Evolutionary conservation across 2,113 vertebrate species (phyloP), one percentile per base, ranked within the genome.

Genomic region (Macheiramphus alcinus): DNA sequence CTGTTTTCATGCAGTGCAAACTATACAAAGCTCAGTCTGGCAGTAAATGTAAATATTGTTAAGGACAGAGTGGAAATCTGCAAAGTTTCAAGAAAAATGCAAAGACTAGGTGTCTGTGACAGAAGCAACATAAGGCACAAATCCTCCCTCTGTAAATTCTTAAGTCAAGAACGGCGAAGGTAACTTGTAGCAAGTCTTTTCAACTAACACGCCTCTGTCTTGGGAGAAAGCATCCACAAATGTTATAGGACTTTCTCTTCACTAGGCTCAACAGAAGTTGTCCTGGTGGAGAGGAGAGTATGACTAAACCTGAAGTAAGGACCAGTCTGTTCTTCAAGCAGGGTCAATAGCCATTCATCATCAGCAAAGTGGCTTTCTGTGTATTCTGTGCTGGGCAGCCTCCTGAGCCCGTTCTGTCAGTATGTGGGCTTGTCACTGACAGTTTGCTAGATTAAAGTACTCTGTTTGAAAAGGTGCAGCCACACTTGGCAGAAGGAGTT

Each of bases 401-500:
- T 90, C 80, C 62, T 16, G 87, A 89, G 91, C 73, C 78, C 0
- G 0, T 66, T 71, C 72, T 87, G 88, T 81, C 88, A n/a, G 47
- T 32, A n/a, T 6, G 32, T 66, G 87, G 89, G 83, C 93, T 92
- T 6, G 2, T 58, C 0, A 2, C 89, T 94, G 95, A 75, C 87
- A 62, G 91, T 70, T 66, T 21, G 65, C 83, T 87, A 78, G 67
- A 70, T 93, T 80, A 36, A 86, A 96, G 62, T 47, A 29, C 74
- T 43, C 83, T 34, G 27, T 48, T 80, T 79, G 93, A 80, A 56
- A 66, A 79, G 86, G 58, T 94, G 90, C 96, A 94, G 93, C 92
- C 70, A 74, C 66, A 15, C 78, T 95, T 81, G 78, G 80, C 96
- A 94, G 88, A 48, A 79, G 56, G 87, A 72, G n/a, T 71, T 97